Percentiles rank a stretch among this genome's conserved stretches.
phyloP scores from a whole-genome alignment of 2,888 invertebrate species.

The Ennomos erosarius region DNA sequence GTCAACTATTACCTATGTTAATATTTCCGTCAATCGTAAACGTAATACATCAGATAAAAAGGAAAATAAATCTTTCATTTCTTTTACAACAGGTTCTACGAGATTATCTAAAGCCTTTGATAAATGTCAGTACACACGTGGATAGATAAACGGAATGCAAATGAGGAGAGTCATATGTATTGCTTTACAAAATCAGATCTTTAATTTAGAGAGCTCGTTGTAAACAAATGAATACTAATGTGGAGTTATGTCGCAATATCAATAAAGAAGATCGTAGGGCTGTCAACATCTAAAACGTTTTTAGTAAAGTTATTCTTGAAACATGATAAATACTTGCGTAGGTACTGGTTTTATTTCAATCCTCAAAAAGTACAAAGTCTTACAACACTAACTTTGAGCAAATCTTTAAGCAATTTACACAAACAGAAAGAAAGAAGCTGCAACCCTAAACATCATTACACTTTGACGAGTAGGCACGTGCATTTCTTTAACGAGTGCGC shows the following conservation, averaged over 20 bases:
- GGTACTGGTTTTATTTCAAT: too few species aligned
- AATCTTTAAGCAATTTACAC: too few species aligned
- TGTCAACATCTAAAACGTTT: background rate
- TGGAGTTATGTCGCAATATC: slow-evolving; percentile 36
- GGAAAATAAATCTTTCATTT: slow-evolving; percentile 31
- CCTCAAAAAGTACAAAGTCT: too few species aligned
- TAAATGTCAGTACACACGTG: slow-evolving; percentile 56
- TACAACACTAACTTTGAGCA: too few species aligned
- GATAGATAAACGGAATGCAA: slow-evolving; percentile 55
- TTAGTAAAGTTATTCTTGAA: too few species aligned
- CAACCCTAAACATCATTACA: slow-evolving; percentile 23
- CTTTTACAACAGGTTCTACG: slow-evolving; percentile 52
- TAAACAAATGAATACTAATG: slow-evolving; percentile 68
- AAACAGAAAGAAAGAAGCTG: background rate
- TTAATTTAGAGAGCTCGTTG: slow-evolving; percentile 56
- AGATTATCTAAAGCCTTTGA: slow-evolving; percentile 59
- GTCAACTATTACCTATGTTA: slow-evolving; percentile 18
- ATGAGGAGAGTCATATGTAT: slow-evolving; percentile 49
- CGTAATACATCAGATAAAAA: slow-evolving; percentile 27
- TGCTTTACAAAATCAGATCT: slow-evolving; percentile 62
- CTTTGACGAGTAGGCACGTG: slow-evolving; percentile 25
- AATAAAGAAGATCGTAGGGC: slow-evolving; percentile 30
- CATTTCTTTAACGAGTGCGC: slow-evolving; percentile 44
- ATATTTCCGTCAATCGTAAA: slow-evolving; percentile 27
- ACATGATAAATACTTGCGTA: too few species aligned